These are phyloP conservation scores for Drosophila maculinotata DNA, from an alignment of 2,888 invertebrate species.

Conservation along the genomic window DNA sequence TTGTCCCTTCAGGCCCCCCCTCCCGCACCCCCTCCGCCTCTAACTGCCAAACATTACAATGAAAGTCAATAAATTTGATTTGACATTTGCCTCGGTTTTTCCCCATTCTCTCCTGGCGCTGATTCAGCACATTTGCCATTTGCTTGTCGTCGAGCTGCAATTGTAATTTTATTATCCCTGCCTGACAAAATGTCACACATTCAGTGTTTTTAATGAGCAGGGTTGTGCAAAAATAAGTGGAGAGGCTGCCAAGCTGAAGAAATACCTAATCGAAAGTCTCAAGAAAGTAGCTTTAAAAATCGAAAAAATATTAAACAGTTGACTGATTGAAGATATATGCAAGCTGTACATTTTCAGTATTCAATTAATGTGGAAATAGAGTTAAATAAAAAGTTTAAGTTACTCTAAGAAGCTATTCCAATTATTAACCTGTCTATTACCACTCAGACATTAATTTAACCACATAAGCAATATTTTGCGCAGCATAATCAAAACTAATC, in stretches of 20 bases:
- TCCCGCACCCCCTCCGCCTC: background rate
- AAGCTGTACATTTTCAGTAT: no score
- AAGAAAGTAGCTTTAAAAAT: no score
- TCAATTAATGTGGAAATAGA: no score
- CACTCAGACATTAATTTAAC: constrained; percentile 3
- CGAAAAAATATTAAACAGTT: no score
- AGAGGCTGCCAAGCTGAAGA: no score
- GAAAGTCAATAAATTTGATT: constrained; percentile 80
- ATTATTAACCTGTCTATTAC: background rate
- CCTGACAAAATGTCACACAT: constrained; percentile 71
- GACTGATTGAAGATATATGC: no score
- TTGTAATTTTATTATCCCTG: constrained; percentile 75
- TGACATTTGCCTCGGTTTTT: constrained; percentile 61
- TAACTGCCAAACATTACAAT: constrained; percentile 56
- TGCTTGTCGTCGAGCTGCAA: constrained; percentile 55
- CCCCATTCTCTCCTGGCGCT: constrained; percentile 51
- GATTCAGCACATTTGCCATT: constrained; percentile 70
- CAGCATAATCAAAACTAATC: constrained; percentile 19
- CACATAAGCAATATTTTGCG: constrained; percentile 18
- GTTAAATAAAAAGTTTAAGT: no score
- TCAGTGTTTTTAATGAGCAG: constrained; percentile 72
- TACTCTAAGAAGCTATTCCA: background rate
- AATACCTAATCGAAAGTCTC: no score
- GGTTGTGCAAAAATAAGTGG: no score
- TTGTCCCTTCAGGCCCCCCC: background rate